A percentile compares a stretch with the other conserved stretches of the same genome.
Evolutionary conservation across 2,797 vertebrate species (phyloP).

Genomic region (Calcarius lapponicus): DNA sequence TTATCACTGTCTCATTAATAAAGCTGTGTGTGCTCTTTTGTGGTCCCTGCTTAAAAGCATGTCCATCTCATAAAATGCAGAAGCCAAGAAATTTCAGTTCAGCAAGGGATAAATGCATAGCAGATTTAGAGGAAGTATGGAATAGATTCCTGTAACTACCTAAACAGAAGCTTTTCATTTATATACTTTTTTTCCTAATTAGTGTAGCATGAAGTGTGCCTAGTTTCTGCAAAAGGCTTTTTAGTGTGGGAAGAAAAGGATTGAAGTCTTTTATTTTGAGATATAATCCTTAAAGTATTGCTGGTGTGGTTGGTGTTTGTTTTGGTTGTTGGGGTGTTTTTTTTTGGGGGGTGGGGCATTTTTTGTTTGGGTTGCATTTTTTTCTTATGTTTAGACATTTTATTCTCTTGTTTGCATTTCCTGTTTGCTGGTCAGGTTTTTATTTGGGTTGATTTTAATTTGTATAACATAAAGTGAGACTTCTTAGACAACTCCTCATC

Average conservation of each 20-base stretch:
- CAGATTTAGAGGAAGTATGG: neutral
- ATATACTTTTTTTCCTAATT: neutral
- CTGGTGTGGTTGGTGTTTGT: neutral
- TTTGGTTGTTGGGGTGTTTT: neutral
- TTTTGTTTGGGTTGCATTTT: neutral
- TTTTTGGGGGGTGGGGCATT: accelerated
- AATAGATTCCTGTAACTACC: neutral
- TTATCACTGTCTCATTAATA: neutral
- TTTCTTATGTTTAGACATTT: neutral
- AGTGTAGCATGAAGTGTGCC: neutral
- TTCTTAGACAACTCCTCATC: neutral
- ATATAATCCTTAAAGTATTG: neutral
- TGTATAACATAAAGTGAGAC: neutral
- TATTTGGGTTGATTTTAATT: neutral
- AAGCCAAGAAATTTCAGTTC: neutral
- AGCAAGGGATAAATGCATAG: neutral
- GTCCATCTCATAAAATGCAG: neutral
- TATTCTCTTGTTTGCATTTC: neutral
- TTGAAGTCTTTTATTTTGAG: neutral
- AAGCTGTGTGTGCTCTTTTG: neutral
- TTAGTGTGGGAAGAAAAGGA: neutral
- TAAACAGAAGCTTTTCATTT: neutral
- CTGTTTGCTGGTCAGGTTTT: neutral
- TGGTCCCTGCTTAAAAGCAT: neutral
- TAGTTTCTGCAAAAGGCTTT: neutral